Evolutionary conservation across 2,888 invertebrate species (phyloP), one percentile per base, ranked within the genome.

Genomic region (Tanytarsus gracilentus): DNA sequence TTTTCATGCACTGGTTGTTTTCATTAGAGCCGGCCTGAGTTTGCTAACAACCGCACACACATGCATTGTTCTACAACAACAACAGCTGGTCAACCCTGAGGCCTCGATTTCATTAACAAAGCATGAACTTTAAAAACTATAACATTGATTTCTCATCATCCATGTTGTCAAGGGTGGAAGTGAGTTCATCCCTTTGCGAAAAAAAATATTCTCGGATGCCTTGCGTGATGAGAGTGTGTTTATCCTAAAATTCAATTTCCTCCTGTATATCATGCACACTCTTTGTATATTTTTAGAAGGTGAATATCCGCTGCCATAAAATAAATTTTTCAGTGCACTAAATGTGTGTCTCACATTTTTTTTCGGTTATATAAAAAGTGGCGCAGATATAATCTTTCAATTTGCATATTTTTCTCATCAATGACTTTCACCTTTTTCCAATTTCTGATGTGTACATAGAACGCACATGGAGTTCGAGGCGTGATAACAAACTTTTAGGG

Each of bases 361-460:
- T 2, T 3, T 11, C 33, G 33, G n/a, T 9, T n/a, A 33, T 33
- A 33, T 33, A 7, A 33, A 36, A 36, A 36, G 25, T n/a, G 23
- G 53, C 53, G 53, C n/a, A n/a, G n/a, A 53, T 53, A 53, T 53
- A 53, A 53, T 53, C 53, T 36, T 53, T 53, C 53, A 53, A 53
- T 53, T 53, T 53, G 53, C 53, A 53, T 53, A 53, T 53, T 53
- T 53, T 53, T 53, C 36, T 36, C 33, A 53, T 53, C 53, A 53
- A 53, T 53, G 53, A 33, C 33, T 33, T 33, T 14, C 36, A 36
- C 36, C 16, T 36, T 16, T 14, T 14, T 36, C 36, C 36, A 14
- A n/a, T n/a, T n/a, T n/a, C n/a, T n/a, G n/a, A n/a, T n/a, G n/a
- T n/a, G n/a, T n/a, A n/a, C n/a, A n/a, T n/a, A n/a, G n/a, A n/a